Conservation (phyloP, 2,888 invertebrate genomes). For the Chymomyza caudatula region DNA sequence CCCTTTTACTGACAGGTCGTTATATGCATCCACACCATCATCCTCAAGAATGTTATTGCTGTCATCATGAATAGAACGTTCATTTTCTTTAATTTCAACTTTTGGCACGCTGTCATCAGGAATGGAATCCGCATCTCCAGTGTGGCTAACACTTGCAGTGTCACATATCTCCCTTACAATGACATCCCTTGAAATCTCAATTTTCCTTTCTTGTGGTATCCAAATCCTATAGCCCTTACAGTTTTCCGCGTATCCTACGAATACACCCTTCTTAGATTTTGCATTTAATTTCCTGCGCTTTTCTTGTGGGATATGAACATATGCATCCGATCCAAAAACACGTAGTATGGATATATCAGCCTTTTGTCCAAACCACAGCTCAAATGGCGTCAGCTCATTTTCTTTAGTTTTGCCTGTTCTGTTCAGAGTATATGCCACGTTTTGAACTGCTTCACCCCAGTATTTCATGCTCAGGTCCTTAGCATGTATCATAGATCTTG, state of each 20-base stretch:
- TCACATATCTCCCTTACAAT: neutral
- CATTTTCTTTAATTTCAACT: neutral
- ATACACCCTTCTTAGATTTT: conserved; percentile 50
- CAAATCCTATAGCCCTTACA: conserved; percentile 56
- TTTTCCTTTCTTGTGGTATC: conserved; percentile 5
- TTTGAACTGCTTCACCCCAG: conserved; percentile 74
- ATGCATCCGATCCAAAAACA: conserved; percentile 72
- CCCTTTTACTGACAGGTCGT: too few species aligned
- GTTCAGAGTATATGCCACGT: conserved; percentile 50
- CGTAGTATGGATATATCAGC: conserved; percentile 19
- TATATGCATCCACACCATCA: too few species aligned
- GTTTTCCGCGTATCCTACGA: conserved; percentile 66
- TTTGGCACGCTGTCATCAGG: neutral
- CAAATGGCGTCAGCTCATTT: conserved; percentile 51
- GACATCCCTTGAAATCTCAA: conserved; percentile 16
- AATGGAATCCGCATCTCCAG: neutral
- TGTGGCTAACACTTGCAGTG: neutral
- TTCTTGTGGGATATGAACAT: conserved; percentile 71
- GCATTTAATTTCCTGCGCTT: conserved; percentile 64
- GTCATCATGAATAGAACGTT: neutral
- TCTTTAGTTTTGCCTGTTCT: conserved; percentile 48
- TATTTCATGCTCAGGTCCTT: conserved; percentile 34
- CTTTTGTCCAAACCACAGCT: conserved; percentile 39
- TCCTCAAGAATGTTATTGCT: neutral
- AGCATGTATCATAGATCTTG: conserved; percentile 45